Conservation (phyloP, 2,888 invertebrate species). For the Drosophila melanosoma region DNA sequence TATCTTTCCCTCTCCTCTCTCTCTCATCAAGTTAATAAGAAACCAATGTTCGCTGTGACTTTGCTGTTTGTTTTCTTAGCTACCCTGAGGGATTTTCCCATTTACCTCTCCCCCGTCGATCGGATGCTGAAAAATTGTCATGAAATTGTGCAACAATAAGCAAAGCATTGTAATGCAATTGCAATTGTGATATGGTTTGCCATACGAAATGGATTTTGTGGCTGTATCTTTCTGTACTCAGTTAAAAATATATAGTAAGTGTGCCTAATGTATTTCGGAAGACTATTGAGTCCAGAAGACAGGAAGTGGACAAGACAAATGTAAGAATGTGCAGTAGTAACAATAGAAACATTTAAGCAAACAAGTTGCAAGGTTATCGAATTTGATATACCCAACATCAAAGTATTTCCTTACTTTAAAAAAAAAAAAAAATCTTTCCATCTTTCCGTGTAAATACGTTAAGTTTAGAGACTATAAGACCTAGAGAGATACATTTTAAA, state of each 20-base stretch:
- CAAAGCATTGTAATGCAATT: conserved; percentile 63
- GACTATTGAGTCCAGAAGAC: conserved; percentile 54
- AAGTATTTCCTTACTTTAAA: neutral
- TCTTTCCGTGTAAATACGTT: neutral
- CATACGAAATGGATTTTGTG: conserved; percentile 44
- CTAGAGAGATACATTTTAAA: neutral
- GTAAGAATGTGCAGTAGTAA: neutral
- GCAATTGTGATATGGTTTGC: conserved; percentile 53
- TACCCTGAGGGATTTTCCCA: conserved; percentile 32
- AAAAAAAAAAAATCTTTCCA: neutral
- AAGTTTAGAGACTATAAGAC: neutral
- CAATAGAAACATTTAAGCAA: neutral
- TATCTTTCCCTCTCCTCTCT: conserved; percentile 14
- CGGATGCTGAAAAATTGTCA: conserved; percentile 77
- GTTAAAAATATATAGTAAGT: conserved; percentile 61
- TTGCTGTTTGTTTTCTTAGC: conserved; percentile 43
- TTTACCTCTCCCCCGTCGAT: conserved; percentile 35
- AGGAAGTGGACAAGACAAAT: conserved; percentile 45
- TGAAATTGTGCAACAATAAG: conserved; percentile 65
- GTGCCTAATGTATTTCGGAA: conserved; percentile 68
- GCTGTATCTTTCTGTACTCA: conserved; percentile 31
- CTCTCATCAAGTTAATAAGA: conserved; percentile 69
- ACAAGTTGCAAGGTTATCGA: neutral
- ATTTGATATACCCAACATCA: neutral
- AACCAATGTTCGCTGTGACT: conserved; percentile 74